Evolutionary conservation across 2,888 invertebrate genomes (phyloP).

Genomic region (Leptarthrus brevirostris): DNA sequence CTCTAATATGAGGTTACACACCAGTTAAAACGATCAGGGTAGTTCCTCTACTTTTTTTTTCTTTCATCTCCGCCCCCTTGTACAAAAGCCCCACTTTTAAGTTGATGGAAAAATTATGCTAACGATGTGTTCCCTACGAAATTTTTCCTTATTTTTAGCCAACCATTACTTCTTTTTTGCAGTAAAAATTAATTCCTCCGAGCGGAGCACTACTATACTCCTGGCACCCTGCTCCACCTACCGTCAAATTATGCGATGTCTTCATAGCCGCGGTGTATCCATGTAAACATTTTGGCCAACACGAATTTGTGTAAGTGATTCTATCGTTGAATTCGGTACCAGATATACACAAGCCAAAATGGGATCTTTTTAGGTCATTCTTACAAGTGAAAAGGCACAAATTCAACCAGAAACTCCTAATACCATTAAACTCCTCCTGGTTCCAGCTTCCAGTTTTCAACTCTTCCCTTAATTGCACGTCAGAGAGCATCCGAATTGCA

Average conservation of each 20-base stretch:
- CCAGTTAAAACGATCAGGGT: constrained; percentile 5
- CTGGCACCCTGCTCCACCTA: constrained; percentile 4
- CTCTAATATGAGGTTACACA: constrained; percentile 25
- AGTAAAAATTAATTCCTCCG: constrained; percentile 15
- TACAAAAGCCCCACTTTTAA: not conserved
- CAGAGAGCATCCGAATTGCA: constrained; percentile 35
- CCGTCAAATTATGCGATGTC: not conserved
- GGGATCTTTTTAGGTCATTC: constrained; percentile 17
- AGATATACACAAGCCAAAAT: not conserved
- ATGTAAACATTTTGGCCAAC: constrained; percentile 12
- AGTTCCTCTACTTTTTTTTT: constrained; percentile 4
- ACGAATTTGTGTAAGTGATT: constrained; percentile 26
- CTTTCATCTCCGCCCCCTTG: not conserved
- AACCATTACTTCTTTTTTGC: constrained; percentile 14
- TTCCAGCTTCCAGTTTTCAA: not conserved
- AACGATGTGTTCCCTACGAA: constrained; percentile 41
- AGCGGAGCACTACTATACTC: not conserved
- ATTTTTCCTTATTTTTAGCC: constrained; percentile 30
- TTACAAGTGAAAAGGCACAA: constrained; percentile 2
- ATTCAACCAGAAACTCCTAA: not conserved
- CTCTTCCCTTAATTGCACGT: constrained; percentile 35
- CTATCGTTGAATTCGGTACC: not conserved
- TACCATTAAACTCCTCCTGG: not conserved
- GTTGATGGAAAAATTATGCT: constrained; percentile 44
- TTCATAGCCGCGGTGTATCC: not conserved